Conservation (phyloP, 2,113 vertebrate genomes). For the Mastomys natalensis region DNA sequence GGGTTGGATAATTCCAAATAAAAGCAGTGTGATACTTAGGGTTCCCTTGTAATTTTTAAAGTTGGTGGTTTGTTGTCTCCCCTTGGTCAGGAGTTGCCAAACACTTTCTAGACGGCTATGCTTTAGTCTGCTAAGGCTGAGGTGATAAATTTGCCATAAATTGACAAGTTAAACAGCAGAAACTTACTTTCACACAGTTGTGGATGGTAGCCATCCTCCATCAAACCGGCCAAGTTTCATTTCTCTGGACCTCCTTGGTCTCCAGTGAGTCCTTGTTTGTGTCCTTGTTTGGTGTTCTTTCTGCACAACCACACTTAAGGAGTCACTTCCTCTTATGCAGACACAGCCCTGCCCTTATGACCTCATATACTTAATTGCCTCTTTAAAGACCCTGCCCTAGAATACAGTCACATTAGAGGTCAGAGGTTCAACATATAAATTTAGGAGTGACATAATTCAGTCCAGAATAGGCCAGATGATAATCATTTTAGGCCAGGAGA, state of each 20-base stretch:
- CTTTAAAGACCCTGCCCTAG: not conserved
- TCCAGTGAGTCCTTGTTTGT: not conserved
- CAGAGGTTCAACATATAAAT: not conserved
- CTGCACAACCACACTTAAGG: rapidly evolving
- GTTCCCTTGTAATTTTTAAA: not conserved
- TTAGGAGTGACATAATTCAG: not conserved
- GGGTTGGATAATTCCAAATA: not conserved
- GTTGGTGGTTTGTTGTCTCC: not conserved
- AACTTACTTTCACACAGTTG: not conserved
- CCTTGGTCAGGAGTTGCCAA: not conserved
- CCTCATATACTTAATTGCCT: not conserved
- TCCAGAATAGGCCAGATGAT: not conserved
- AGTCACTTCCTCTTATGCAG: not conserved
- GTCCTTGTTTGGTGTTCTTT: not conserved
- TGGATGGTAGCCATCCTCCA: not conserved
- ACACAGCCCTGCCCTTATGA: not conserved
- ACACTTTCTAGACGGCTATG: not conserved
- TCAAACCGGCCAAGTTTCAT: not conserved
- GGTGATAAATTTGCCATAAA: not conserved
- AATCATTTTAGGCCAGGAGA: not conserved
- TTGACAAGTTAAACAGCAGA: not conserved
- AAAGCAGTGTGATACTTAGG: not conserved
- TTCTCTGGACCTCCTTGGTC: not conserved
- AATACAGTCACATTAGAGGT: not conserved
- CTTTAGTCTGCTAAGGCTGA: not conserved